Evolutionary conservation across 2,113 vertebrate genomes (phyloP).

Genomic region (Dicaeum eximium): DNA sequence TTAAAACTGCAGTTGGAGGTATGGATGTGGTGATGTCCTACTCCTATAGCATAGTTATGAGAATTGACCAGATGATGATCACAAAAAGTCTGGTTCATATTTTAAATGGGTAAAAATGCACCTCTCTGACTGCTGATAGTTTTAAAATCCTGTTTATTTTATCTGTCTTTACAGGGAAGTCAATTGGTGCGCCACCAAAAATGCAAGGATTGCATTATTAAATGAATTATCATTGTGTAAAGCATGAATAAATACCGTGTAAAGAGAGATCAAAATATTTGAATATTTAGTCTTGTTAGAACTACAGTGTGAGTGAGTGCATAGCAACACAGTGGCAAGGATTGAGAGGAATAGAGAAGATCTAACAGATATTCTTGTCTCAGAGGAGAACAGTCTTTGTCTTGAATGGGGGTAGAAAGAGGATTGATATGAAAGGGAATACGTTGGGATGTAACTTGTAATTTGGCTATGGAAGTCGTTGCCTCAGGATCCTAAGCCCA

Average conservation of each 20-base stretch:
- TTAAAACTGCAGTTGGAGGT: constrained; percentile 51
- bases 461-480: background rate
- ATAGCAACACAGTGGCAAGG: background rate
- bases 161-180: background rate
- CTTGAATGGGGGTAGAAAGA: background rate
- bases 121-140: background rate
- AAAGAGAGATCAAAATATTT: constrained; percentile 11
- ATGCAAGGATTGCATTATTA: background rate
- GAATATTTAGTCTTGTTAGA: background rate
- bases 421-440: background rate
- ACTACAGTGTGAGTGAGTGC: background rate
- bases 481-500: background rate
- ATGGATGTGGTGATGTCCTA: constrained; percentile 6
- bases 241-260: background rate
- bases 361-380: background rate
- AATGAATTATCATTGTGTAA: background rate
- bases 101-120: background rate
- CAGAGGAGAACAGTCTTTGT: background rate
- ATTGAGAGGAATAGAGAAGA: background rate
- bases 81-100: background rate
- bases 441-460: background rate
- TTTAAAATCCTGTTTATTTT: background rate
- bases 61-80: background rate
- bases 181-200: background rate
- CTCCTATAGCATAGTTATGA: background rate